Evolutionary conservation across 2,888 invertebrate species (phyloP), one percentile per base, ranked within the genome.

Genomic region (Priocnemis perturbator): DNA sequence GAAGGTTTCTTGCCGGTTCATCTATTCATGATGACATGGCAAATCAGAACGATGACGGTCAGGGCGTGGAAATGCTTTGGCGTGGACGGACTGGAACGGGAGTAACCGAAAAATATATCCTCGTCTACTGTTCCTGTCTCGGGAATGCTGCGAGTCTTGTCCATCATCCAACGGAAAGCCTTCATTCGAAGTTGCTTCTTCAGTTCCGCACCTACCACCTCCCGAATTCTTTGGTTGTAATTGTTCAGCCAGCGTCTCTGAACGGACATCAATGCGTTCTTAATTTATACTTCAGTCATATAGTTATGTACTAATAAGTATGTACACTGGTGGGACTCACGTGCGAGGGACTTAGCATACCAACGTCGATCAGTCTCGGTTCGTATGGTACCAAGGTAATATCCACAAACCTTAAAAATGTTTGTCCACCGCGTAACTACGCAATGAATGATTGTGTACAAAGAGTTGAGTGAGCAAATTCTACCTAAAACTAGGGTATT

Each of bases 321-420:
- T 26, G 7, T 37, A 37, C 2, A 26, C 26, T 7, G 7, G 7
- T 26, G 11, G 7, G 37, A 11, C 37, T 37, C 90, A 97, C 97
- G 91, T 98, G 97, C 78, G 94, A 92, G 56, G 93, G 92, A 48
- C 94, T 95, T 23, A 98, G 90, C 88, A 97, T 89, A 37, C 91
- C 91, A 21, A 92, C 90, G 76, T 97, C 94, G 67, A 98, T 95
- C 75, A 98, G 90, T 83, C 96, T 96, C 0, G 94, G 94, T 86
- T 98, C 96, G 84, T 94, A 97, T 0, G 97, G 97, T 56, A 98
- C 94, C 64, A 97, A 90, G 0, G 98, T 97, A 1, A 96, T 91
- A 58, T 96, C 93, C 75, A 92, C 92, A 89, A 98, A 97, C 64
- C 93, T 94, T 56, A 95, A 89, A 84, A 93, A 95, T 72, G 90